These are phyloP conservation scores for Xiphydria camelus DNA, from an alignment of 2,888 invertebrate species.

Conservation along the genomic window DNA sequence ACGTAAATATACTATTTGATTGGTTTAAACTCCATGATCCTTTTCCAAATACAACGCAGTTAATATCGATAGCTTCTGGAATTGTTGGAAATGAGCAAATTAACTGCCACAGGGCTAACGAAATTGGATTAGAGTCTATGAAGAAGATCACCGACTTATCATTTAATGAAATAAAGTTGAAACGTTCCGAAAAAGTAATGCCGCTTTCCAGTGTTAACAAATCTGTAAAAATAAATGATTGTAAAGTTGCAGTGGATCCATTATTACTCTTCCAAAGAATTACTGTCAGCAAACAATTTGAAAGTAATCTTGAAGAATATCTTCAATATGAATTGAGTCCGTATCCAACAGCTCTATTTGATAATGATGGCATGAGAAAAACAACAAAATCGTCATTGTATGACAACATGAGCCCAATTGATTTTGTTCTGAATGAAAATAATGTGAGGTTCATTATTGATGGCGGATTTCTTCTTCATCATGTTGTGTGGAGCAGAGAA, in stretches of 20 bases:
- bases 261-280: conserved; percentile 48
- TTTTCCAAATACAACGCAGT: conserved; percentile 25
- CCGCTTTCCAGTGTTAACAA: conserved; percentile 5
- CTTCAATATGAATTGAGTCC: conserved; percentile 24
- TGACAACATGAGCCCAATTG: conserved; percentile 21
- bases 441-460: conserved; percentile 32
- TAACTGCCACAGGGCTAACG: conserved; percentile 27
- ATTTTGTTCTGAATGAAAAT: conserved; percentile 26
- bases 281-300: conserved; percentile 27
- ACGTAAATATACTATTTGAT: conserved; percentile 27
- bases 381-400: conserved; percentile 16
- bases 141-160: conserved; percentile 35
- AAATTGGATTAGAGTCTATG: conserved; percentile 30
- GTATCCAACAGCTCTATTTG: conserved; percentile 20
- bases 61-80: conserved; percentile 32
- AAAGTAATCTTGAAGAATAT: conserved; percentile 33
- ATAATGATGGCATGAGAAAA: conserved; percentile 31
- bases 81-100: conserved; percentile 34
- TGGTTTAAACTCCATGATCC: conserved; percentile 26
- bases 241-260: too few relatives aligned
- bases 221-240: conserved; percentile 10
- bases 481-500: too few relatives aligned
- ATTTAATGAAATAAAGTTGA: conserved; percentile 33
- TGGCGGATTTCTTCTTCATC: conserved; percentile 41
- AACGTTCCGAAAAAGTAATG: conserved; percentile 36